Percentiles rank a stretch among this genome's conserved stretches.
Evolutionary conservation across 2,888 invertebrate genomes (phyloP).

Genomic region (Boloria euphrosyne): DNA sequence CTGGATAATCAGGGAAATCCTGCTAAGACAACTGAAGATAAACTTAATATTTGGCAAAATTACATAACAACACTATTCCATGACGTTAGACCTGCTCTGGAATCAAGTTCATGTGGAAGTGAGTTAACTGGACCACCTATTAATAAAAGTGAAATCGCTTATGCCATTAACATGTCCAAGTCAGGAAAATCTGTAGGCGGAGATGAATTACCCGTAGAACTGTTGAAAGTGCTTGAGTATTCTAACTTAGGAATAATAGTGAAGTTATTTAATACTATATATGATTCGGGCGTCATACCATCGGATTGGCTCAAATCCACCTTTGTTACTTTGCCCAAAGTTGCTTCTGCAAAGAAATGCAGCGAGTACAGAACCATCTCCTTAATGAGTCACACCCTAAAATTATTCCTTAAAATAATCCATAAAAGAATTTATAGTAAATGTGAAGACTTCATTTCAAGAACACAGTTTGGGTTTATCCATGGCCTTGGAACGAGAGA

Average conservation of each 20-base stretch:
- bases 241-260: not conserved
- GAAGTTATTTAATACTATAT: conserved; percentile 11
- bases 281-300: conserved; percentile 9
- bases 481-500: conserved; percentile 11
- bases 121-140: conserved; percentile 1
- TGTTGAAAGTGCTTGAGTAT: conserved; percentile 12
- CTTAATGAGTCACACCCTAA: conserved; percentile 14
- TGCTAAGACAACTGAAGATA: conserved; percentile 1
- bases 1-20: not conserved
- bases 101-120: conserved; percentile 6
- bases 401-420: not conserved
- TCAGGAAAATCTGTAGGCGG: conserved; percentile 5
- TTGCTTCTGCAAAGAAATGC: conserved; percentile 3
- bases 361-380: conserved; percentile 15
- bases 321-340: conserved; percentile 18
- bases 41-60: conserved; percentile 12
- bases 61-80: conserved; percentile 14
- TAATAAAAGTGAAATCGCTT: conserved; percentile 2
- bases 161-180: conserved; percentile 11
- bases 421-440: conserved; percentile 7
- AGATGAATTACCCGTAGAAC: conserved; percentile 13
- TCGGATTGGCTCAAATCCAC: conserved; percentile 14
- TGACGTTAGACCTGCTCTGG: conserved; percentile 13
- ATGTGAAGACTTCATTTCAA: not conserved
- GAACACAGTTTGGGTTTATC: conserved; percentile 1